Base-by-base conservation (phyloP, 2,797 vertebrate species). In the Tangara arthus region DNA sequence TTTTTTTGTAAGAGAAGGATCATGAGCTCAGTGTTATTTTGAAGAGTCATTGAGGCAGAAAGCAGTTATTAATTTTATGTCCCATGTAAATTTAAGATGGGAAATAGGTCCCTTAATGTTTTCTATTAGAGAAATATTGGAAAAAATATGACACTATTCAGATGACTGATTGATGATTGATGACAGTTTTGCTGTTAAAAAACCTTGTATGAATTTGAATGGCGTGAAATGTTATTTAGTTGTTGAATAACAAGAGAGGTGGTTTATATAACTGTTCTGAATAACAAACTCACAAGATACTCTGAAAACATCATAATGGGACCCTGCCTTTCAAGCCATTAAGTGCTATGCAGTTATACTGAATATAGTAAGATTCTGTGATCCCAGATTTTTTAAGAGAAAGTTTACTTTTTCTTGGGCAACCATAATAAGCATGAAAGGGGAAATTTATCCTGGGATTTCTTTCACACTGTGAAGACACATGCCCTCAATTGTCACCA, bases 101-200 rank as follows among this genome's bases (percentile, higher is more conserved):
- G 32, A 78, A 94, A 95, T 82, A 77, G 27, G n/a, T 73, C 34
- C 11, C 49, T 89, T 80, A 89, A 87, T 70, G 15, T 87, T 90
- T 90, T 73, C 22, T 89, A 32, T 72, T 94, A 85, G 65, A 79
- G 73, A 90, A 72, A 72, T 76, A 86, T 23, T 90, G 59, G 35
- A 32, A 72, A 85, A 91, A 70, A 59, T 26, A 56, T 39, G 22
- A 87, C 42, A 69, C 17, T 56, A 2, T 71, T 35, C 52, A 60
- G 52, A 76, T 69, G 35, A 56, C 39, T 60, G 88, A 56, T 47
- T 78, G 28, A 69, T 65, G 89, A 92, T 42, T 94, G 94, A 87
- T 89, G 84, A 80, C 60, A 92, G 23, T 87, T 96, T 87, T 90
- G 49, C 46, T 80, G 94, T 89, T 93, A 53, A 90, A 94, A 92